These are phyloP conservation scores for Brotogeris chrysoptera DNA, from an alignment of 2,797 vertebrate species.

Conservation along the genomic window DNA sequence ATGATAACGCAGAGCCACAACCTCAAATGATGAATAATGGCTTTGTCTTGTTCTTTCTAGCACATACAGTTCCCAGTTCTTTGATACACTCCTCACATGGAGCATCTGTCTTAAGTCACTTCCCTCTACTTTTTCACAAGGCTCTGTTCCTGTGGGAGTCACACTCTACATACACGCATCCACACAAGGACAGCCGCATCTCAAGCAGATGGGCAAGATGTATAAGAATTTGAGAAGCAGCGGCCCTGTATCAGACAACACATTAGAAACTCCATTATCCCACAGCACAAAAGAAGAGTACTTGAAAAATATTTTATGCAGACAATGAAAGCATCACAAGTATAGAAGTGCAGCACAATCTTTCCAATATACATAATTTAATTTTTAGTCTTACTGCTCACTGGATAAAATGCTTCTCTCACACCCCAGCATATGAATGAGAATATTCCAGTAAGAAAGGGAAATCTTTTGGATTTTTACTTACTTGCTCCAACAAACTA, in stretches of 20 bases:
- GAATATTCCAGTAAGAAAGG: background rate
- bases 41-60: background rate
- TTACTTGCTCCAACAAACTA: background rate
- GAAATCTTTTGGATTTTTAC: background rate
- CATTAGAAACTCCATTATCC: background rate
- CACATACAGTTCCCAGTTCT: background rate
- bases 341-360: background rate
- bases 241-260: background rate
- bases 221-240: background rate
- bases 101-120: background rate
- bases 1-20: background rate
- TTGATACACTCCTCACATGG: rapidly evolving
- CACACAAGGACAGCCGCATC: background rate
- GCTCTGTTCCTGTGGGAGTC: background rate
- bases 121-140: background rate
- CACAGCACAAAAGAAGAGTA: background rate
- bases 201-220: background rate
- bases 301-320: background rate
- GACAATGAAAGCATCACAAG: background rate
- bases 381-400: background rate
- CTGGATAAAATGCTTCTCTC: background rate
- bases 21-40: background rate
- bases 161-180: too few species aligned
- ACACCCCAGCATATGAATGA: background rate
- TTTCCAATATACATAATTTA: background rate